phyloP scores from a whole-genome alignment of 2,797 vertebrate species.

The Eleutherodactylus coqui region DNA sequence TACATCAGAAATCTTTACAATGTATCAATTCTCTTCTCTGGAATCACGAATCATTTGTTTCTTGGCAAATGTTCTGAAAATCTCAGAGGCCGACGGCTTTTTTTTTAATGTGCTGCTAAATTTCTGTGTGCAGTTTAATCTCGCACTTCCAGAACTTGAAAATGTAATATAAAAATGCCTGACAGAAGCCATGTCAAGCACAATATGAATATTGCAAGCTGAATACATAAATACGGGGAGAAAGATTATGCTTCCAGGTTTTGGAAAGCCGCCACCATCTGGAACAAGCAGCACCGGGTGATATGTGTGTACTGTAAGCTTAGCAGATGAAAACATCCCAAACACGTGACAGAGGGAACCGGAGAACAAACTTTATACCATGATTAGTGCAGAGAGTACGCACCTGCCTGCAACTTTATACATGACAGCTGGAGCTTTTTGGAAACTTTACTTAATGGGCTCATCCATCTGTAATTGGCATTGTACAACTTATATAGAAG shows the following conservation, averaged over 20 bases:
- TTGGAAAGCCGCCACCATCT: slow-evolving; percentile 51
- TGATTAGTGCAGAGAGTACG: background rate
- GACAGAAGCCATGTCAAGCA: slow-evolving; percentile 49
- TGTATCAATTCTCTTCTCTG: slow-evolving; percentile 10
- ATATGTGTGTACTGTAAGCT: slow-evolving; percentile 43
- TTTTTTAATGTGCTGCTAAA: slow-evolving; percentile 46
- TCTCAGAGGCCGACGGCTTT: slow-evolving; percentile 34
- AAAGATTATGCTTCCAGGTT: slow-evolving; percentile 45
- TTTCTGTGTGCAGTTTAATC: slow-evolving; percentile 49
- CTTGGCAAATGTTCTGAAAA: background rate
- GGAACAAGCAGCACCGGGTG: slow-evolving; percentile 12
- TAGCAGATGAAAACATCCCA: background rate
- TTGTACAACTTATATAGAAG: no score
- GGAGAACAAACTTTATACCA: background rate
- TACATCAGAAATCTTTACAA: background rate
- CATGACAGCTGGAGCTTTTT: no score
- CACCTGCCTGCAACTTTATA: no score
- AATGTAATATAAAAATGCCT: slow-evolving; percentile 52
- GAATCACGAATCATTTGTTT: background rate
- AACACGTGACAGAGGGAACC: background rate
- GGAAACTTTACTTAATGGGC: no score
- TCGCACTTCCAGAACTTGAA: slow-evolving; percentile 51
- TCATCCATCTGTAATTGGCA: no score
- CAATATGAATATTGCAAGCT: slow-evolving; percentile 49
- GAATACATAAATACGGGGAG: slow-evolving; percentile 47